Conservation (phyloP, 23 tunicate species). For the Styela clava region DNA sequence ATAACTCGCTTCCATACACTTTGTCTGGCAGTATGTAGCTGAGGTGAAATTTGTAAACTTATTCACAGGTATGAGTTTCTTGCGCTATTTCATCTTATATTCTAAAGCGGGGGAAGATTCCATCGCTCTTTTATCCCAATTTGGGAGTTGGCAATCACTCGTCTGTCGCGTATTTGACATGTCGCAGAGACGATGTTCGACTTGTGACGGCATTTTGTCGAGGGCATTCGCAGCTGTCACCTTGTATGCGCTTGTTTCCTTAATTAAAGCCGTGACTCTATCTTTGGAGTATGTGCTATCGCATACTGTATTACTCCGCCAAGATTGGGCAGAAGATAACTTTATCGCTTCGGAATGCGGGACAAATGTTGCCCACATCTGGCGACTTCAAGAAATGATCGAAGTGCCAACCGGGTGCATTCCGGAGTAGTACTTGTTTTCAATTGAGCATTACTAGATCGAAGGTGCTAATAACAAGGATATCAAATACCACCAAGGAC, state of each 20-base stretch:
- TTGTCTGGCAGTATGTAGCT: too few species aligned
- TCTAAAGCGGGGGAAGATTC: too few species aligned
- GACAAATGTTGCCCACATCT: too few species aligned
- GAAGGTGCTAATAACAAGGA: not conserved
- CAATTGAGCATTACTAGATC: not conserved
- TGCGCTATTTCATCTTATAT: too few species aligned
- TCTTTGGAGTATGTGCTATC: not conserved
- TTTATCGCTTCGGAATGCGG: too few species aligned
- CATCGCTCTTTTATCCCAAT: slow-evolving; percentile 2
- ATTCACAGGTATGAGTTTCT: too few species aligned
- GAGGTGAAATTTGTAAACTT: too few species aligned
- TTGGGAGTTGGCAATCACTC: not conserved
- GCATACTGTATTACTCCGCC: too few species aligned
- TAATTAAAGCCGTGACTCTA: not conserved
- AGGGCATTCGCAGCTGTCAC: not conserved
- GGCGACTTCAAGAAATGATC: too few species aligned
- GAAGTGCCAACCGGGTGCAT: not conserved
- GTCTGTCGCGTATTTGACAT: not conserved
- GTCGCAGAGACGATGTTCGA: slow-evolving; percentile 16
- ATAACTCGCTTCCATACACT: too few species aligned
- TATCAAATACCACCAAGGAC: not conserved
- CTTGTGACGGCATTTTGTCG: not conserved
- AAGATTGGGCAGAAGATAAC: too few species aligned
- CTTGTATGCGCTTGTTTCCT: not conserved
- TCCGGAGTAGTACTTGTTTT: not conserved